phyloP scores from a whole-genome alignment of 2,888 invertebrate genomes.

The Agriopis aurantiaria region DNA sequence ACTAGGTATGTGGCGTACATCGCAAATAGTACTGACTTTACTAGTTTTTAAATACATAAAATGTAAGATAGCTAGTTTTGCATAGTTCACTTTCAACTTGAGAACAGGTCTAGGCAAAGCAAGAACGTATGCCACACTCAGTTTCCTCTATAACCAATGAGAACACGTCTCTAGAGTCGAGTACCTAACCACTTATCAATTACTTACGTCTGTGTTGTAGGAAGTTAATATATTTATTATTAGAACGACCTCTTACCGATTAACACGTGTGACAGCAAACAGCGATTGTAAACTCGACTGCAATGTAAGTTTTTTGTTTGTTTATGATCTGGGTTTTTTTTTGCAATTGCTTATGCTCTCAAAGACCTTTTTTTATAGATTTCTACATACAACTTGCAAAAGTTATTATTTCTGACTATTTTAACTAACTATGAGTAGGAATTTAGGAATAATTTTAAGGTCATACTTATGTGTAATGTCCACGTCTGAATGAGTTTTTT shows the following conservation, averaged over 20 bases:
- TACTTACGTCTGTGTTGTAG: background rate
- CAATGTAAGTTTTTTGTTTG: conserved; percentile 3
- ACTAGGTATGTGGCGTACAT: no score
- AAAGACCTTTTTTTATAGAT: no score
- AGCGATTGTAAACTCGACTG: background rate
- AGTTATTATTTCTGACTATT: no score
- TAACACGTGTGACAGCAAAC: background rate
- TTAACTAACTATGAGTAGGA: no score
- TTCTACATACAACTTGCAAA: background rate
- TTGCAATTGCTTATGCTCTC: no score
- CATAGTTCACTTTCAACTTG: conserved; percentile 3
- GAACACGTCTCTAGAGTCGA: background rate
- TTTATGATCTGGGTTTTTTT: no score
- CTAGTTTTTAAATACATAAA: no score
- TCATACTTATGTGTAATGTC: no score
- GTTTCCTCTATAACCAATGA: background rate
- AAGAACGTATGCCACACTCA: background rate
- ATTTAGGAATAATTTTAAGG: no score
- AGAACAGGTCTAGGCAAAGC: background rate
- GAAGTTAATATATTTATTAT: conserved; percentile 6
- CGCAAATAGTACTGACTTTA: no score
- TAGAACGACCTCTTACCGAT: conserved; percentile 2
- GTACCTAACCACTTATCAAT: background rate
- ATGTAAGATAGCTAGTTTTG: no score
- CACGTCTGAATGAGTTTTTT: no score